A percentile compares a stretch with the other conserved stretches of the same genome.
Evolutionary conservation across 2,888 invertebrate species (phyloP).

Genomic region (Hedya salicella): DNA sequence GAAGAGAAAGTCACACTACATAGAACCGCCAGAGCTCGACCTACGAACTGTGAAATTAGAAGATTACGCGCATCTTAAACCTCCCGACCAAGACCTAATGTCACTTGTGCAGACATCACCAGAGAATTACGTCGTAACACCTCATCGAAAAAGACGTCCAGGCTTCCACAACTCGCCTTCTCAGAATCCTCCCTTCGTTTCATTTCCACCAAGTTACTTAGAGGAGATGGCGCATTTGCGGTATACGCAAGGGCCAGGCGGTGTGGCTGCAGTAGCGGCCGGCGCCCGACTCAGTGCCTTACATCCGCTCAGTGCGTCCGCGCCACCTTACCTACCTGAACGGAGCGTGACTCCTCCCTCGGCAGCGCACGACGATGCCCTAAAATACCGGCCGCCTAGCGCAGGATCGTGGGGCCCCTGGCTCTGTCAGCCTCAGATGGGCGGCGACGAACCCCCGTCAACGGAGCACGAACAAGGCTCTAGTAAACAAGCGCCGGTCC

Average conservation of each 20-base stretch:
- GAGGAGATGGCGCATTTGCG: conserved; percentile 88
- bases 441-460: conserved; percentile 77
- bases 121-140: conserved; percentile 94
- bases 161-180: conserved; percentile 95
- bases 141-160: conserved; percentile 93
- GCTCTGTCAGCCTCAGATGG: conserved; percentile 88
- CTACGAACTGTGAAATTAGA: conserved; percentile 87
- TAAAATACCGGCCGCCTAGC: conserved; percentile 88
- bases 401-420: conserved; percentile 89
- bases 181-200: conserved; percentile 94
- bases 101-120: conserved; percentile 89
- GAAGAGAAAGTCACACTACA: conserved; percentile 87
- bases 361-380: conserved; percentile 83
- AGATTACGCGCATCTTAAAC: conserved; percentile 87
- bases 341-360: conserved; percentile 86
- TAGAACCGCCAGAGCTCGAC: conserved; percentile 89
- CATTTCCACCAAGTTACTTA: conserved; percentile 90
- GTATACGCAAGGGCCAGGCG: conserved; percentile 85
- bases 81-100: conserved; percentile 89
- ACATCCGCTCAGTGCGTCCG: conserved; percentile 89
- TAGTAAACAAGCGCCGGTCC: conserved; percentile 87
- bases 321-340: conserved; percentile 89
- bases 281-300: conserved; percentile 77
- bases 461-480: conserved; percentile 83
- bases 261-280: conserved; percentile 86